These are phyloP conservation scores for Oscheius sp. DNA, from an alignment of 2,888 invertebrate genomes.

Conservation along the genomic window DNA sequence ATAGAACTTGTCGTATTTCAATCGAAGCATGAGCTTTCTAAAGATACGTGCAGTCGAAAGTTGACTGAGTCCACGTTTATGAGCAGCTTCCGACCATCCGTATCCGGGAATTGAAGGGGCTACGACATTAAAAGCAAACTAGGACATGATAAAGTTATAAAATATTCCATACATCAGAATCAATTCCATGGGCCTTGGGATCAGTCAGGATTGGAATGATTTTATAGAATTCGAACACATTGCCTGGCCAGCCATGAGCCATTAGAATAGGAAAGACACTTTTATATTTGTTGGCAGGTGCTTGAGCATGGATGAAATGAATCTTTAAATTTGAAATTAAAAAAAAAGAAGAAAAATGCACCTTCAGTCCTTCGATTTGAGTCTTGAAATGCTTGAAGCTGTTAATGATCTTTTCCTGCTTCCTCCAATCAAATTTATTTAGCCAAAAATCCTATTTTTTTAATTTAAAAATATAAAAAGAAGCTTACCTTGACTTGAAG, in stretches of 20 bases:
- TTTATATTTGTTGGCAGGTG: constrained; percentile 71
- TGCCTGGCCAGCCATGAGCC: constrained; percentile 87
- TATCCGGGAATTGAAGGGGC: constrained; percentile 75
- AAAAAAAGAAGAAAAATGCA: too few species aligned
- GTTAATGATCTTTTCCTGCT: constrained; percentile 80
- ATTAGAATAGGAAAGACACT: constrained; percentile 76
- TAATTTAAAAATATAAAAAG: constrained; percentile 17
- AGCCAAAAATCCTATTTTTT: constrained; percentile 79
- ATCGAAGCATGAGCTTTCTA: constrained; percentile 79
- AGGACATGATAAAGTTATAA: background rate
- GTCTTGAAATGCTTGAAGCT: constrained; percentile 81
- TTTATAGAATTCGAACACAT: constrained; percentile 82
- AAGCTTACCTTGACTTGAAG: constrained; percentile 25
- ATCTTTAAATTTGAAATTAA: constrained; percentile 71
- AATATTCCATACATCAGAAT: constrained; percentile 30
- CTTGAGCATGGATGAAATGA: constrained; percentile 81
- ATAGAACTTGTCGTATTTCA: constrained; percentile 79
- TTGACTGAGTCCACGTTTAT: constrained; percentile 74
- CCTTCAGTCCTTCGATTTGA: constrained; percentile 78
- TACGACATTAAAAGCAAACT: constrained; percentile 72
- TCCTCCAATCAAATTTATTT: constrained; percentile 80
- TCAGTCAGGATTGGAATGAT: constrained; percentile 74
- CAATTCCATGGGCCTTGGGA: constrained; percentile 72
- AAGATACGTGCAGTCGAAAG: constrained; percentile 73
- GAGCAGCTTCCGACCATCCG: constrained; percentile 75